Evolutionary conservation across 2,888 invertebrate genomes (phyloP), one percentile per base, ranked within the genome.

Genomic region (Andrena camellia): DNA sequence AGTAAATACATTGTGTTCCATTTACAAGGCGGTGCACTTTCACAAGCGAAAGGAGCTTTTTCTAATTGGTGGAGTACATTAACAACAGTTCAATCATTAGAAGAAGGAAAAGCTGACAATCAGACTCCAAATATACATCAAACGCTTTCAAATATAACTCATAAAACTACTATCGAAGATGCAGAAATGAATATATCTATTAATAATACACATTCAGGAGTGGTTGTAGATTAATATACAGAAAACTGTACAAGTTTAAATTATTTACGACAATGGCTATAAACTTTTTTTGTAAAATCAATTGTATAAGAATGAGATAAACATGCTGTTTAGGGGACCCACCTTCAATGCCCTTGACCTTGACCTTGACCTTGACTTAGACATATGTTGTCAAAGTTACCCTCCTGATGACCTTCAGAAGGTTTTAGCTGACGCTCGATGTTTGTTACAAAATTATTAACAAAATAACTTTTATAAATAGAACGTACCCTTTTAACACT

Each of bases 1-100:
- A 20, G n/a, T 42, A 70, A 31, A 29, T 64, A 50, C 1, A 48
- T n/a, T 68, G 26, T 35, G 26, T 33, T 54, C 35, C 29, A 26
- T 84, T 64, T 77, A 50, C 35, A 72, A 95, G 97, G 98, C 88
- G 98, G 98, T 48, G 98, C 98, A 60, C 94, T 98, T 81, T 97
- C 97, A n/a, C 97, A 97, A 94, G 98, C 98, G 63, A 97, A 96
- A 92, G 98, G 98, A 20, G 98, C 97, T 0, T 96, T 98, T 70
- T 96, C 97, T 0, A 97, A 96, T 91, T 98, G 98, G 98, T 98
- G 97, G 97, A 97, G 96, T 90, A 96, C 96, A 33, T 94, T 97
- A 66, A 96, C 96, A 23, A 95, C 96, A 23, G 95, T 95, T 26
- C 95, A 95, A 83, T 92, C 94, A 1, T 80, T 88, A 33, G 92